Conservation (phyloP, 1,140 invertebrate genomes). For the Wiebesia pumilae region DNA sequence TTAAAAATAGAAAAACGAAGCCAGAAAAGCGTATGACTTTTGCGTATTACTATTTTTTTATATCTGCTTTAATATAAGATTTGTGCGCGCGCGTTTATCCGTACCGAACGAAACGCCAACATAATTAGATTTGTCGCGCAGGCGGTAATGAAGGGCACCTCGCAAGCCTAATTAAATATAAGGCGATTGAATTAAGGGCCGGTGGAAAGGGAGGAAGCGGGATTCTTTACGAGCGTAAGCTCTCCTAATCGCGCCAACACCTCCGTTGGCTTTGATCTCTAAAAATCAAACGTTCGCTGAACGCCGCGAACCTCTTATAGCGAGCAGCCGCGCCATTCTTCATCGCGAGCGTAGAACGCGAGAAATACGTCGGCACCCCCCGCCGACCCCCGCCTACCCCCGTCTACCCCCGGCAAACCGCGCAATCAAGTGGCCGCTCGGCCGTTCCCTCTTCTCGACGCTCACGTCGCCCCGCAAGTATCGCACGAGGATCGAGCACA, state of each 20-base stretch:
- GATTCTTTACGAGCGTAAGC: neutral
- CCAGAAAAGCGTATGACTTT: too few species aligned
- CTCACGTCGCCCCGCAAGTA: neutral
- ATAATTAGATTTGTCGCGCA: conserved; percentile 25
- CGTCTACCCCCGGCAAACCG: neutral
- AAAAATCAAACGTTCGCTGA: conserved; percentile 17
- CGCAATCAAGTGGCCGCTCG: conserved; percentile 21
- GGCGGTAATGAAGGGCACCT: conserved; percentile 3
- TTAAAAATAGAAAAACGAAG: too few species aligned
- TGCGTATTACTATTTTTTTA: too few species aligned
- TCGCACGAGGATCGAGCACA: neutral
- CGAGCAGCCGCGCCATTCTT: neutral
- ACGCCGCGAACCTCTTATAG: too few species aligned
- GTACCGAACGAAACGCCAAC: neutral
- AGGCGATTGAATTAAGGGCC: neutral
- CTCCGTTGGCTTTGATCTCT: conserved; percentile 43
- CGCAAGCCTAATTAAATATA: conserved; percentile 44
- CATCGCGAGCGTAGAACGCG: neutral
- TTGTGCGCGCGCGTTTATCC: neutral
- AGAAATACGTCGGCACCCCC: neutral
- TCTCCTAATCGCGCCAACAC: conserved; percentile 46
- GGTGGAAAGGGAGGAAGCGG: neutral
- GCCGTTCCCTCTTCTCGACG: neutral
- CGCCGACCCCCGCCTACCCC: neutral
- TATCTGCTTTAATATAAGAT: neutral